phyloP scores from a whole-genome alignment of 2,113 vertebrate genomes.

The Brachionichthys hirsutus region DNA sequence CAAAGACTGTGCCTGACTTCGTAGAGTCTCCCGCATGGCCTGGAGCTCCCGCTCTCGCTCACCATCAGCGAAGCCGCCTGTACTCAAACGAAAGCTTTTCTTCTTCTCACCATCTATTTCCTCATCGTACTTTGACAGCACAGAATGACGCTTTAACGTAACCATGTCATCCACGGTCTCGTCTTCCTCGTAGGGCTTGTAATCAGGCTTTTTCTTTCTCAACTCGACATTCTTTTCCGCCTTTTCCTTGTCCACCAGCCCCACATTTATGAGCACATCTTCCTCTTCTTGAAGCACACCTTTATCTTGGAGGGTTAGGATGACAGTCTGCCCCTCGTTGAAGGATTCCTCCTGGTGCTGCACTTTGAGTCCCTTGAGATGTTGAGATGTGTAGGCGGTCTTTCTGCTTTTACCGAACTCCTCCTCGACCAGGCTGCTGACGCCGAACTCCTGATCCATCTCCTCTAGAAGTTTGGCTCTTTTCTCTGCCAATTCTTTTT shows the following conservation, averaged over 20 bases:
- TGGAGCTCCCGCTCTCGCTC: conserved; percentile 84
- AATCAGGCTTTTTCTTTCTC: conserved; percentile 88
- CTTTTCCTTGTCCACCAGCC: conserved; percentile 85
- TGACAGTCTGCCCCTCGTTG: conserved; percentile 83
- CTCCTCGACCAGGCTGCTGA: conserved; percentile 88
- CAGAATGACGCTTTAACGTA: conserved; percentile 70
- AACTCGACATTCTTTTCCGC: conserved; percentile 89
- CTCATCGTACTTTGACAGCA: conserved; percentile 89
- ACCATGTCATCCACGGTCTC: conserved; percentile 88
- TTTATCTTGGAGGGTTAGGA: conserved; percentile 91
- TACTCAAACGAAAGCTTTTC: conserved; percentile 82
- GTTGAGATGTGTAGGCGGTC: conserved; percentile 78
- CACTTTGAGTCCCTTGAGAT: conserved; percentile 90
- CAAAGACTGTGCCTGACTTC: conserved; percentile 83
- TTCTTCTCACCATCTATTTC: conserved; percentile 90
- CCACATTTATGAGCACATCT: conserved; percentile 87
- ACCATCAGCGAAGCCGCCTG: conserved; percentile 80
- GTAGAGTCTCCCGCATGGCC: conserved; percentile 80
- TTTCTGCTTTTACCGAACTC: conserved; percentile 84
- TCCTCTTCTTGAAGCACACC: conserved; percentile 85
- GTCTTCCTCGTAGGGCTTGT: conserved; percentile 86
- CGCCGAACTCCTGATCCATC: conserved; percentile 94
- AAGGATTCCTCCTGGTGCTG: conserved; percentile 88
- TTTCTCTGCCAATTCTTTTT: conserved; percentile 92
- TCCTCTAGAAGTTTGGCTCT: conserved; percentile 90